A percentile compares a stretch with the other conserved stretches of the same genome.
Evolutionary conservation across 2,797 vertebrate genomes (phyloP).

Genomic region (Cirrhinus molitorella): DNA sequence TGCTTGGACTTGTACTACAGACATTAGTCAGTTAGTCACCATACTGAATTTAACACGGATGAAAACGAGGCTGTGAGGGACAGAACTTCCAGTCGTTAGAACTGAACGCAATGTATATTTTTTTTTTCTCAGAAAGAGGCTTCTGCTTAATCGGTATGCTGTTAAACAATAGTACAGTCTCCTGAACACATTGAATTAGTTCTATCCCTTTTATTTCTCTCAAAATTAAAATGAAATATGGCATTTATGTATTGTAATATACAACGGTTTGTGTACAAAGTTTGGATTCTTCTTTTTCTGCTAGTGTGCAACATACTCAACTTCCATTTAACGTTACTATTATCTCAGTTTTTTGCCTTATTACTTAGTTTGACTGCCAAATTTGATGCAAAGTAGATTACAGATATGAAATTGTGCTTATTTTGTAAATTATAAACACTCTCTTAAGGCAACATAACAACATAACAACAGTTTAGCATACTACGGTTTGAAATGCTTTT

Average conservation of each 20-base stretch:
- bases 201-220: neutral
- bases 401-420: neutral
- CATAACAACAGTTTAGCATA: neutral
- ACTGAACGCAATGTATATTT: too few species aligned
- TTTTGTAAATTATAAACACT: neutral
- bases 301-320: neutral
- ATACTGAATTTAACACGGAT: neutral
- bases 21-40: neutral
- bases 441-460: neutral
- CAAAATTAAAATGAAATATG: neutral
- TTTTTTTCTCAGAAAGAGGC: too few species aligned
- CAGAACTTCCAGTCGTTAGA: too few species aligned
- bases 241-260: neutral
- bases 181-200: neutral
- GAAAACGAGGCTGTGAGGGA: too few species aligned
- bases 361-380: neutral
- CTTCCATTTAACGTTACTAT: too few species aligned
- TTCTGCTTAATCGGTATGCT: too few species aligned
- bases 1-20: neutral
- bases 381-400: neutral
- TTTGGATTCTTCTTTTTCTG: neutral
- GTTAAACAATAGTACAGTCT: neutral
- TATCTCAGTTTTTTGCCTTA: neutral
- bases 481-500: neutral
- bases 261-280: neutral